phyloP scores from a whole-genome alignment of 2,113 vertebrate species.

The Sphyrna mokarran region DNA sequence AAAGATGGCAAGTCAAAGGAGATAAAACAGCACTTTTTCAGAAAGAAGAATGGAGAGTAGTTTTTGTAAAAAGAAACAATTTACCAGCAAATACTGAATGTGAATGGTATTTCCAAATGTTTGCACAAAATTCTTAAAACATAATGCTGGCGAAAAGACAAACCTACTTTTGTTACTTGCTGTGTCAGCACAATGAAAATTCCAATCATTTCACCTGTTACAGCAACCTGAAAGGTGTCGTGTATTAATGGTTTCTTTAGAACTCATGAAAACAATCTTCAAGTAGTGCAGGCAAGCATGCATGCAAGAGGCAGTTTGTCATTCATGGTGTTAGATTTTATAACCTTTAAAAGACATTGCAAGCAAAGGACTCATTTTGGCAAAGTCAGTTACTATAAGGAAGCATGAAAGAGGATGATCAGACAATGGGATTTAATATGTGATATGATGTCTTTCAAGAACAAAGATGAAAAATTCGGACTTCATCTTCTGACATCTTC shows the following conservation, averaged over 20 bases:
- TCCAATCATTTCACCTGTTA: not conserved
- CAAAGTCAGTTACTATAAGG: not conserved
- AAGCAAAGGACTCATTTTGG: not conserved
- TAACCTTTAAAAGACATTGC: not conserved
- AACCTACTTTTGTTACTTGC: not conserved
- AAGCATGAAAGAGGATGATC: not conserved
- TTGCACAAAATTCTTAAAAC: not conserved
- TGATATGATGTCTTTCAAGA: not conserved
- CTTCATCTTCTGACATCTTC: not conserved
- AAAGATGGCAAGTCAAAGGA: not conserved
- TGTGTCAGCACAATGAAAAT: not conserved
- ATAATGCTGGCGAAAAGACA: not conserved
- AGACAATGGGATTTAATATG: not conserved
- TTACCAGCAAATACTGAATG: not conserved
- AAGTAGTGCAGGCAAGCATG: not conserved
- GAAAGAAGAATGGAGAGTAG: not conserved
- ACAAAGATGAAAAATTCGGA: not conserved
- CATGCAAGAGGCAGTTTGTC: not conserved
- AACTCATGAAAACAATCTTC: not conserved
- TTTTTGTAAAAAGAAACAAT: not conserved
- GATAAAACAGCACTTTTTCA: not conserved
- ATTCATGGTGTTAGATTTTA: not conserved
- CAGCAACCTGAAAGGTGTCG: not conserved
- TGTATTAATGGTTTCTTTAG: not conserved
- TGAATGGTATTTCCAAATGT: not conserved